phyloP scores from a whole-genome alignment of 1,140 invertebrate genomes.

The Drosophila insularis region DNA sequence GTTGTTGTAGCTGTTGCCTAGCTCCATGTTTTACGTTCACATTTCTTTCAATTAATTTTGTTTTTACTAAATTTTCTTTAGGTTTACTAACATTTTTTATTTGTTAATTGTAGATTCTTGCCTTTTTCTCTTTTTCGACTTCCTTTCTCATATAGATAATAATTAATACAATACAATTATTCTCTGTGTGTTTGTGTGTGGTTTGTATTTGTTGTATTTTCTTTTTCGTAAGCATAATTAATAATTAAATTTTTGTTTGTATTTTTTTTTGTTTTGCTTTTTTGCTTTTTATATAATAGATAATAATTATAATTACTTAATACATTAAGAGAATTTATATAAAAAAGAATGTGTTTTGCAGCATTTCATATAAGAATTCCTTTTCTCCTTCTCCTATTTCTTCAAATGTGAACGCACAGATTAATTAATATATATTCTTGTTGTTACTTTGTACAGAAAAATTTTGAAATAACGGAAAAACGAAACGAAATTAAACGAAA shows the following conservation, averaged over 20 bases:
- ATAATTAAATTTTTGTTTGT: constrained; percentile 69
- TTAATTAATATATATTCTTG: constrained; percentile 19
- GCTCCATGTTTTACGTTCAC: constrained; percentile 51
- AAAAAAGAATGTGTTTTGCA: constrained; percentile 67
- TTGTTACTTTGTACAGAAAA: constrained; percentile 40
- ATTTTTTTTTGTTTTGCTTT: background rate
- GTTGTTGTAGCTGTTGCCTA: constrained; percentile 42
- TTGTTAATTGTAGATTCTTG: constrained; percentile 59
- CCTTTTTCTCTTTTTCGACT: constrained; percentile 26
- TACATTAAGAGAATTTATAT: constrained; percentile 75
- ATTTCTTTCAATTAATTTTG: constrained; percentile 54
- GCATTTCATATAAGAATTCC: constrained; percentile 32
- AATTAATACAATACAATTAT: constrained; percentile 72
- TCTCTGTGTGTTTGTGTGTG: constrained; percentile 32
- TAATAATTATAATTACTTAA: constrained; percentile 80
- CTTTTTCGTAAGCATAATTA: constrained; percentile 71
- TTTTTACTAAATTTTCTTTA: constrained; percentile 75
- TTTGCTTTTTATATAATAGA: constrained; percentile 70
- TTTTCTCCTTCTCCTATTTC: constrained; percentile 21
- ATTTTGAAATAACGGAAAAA: constrained; percentile 27
- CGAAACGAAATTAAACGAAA: constrained; percentile 17
- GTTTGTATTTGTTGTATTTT: constrained; percentile 45
- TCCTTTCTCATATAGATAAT: constrained; percentile 55
- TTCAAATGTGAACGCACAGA: constrained; percentile 6
- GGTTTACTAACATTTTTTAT: constrained; percentile 74